phyloP scores from a whole-genome alignment of 2,888 invertebrate species.

The Argyresthia albistria region DNA sequence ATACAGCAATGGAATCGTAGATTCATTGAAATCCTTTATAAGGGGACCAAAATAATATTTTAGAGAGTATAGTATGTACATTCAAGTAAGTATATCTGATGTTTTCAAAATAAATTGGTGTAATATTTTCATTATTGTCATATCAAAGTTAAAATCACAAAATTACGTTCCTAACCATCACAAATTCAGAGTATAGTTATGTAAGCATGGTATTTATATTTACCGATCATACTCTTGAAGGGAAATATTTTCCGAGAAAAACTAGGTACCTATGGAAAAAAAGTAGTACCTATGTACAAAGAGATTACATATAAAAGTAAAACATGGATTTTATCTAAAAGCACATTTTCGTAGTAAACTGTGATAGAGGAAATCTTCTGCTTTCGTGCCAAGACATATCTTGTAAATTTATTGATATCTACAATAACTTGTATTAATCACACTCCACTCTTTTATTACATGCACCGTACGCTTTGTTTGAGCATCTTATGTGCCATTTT shows the following conservation, averaged over 20 bases:
- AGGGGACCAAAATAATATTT: constrained; percentile 12
- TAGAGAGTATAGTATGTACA: constrained; percentile 18
- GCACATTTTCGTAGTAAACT: constrained; percentile 33
- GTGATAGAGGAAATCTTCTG: constrained; percentile 43
- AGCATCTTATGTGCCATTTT: constrained; percentile 5
- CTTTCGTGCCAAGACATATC: constrained; percentile 31
- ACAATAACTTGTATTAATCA: neutral
- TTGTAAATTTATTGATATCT: neutral
- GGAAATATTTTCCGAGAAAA: too few relatives aligned
- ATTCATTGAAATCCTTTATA: constrained; percentile 19
- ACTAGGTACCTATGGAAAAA: constrained; percentile 14
- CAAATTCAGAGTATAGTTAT: too few relatives aligned
- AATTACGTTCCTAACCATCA: too few relatives aligned
- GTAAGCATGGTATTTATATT: too few relatives aligned
- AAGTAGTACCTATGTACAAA: neutral
- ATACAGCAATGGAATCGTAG: constrained; percentile 23
- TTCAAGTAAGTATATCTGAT: too few relatives aligned
- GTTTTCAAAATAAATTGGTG: too few relatives aligned
- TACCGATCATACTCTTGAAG: too few relatives aligned
- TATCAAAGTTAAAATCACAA: too few relatives aligned
- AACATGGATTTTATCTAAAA: too few relatives aligned
- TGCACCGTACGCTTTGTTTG: neutral
- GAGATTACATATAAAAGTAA: constrained; percentile 2
- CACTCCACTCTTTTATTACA: too few relatives aligned
- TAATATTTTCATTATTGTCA: too few relatives aligned